Percentiles rank a stretch among this genome's conserved stretches.
Evolutionary conservation across 2,888 invertebrate genomes (phyloP).

Genomic region (Beris chalybata): DNA sequence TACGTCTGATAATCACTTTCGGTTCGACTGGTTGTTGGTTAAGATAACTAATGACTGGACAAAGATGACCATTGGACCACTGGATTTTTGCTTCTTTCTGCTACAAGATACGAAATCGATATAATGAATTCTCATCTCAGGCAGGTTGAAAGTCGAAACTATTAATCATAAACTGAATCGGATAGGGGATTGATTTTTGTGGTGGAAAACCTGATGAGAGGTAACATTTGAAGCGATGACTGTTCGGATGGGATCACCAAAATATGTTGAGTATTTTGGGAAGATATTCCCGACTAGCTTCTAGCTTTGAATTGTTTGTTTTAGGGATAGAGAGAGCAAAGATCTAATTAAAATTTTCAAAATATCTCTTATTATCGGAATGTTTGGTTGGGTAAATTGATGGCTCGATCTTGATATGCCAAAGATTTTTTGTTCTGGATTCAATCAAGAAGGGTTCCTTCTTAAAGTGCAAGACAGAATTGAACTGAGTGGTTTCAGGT

Average conservation of each 20-base stretch:
- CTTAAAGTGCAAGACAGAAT: too few species aligned
- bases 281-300: constrained; percentile 7
- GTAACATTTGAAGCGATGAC: neutral
- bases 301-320: constrained; percentile 24
- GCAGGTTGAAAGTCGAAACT: constrained; percentile 20
- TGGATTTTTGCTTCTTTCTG: neutral
- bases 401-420: too few species aligned
- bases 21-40: constrained; percentile 19
- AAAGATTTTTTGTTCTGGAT: too few species aligned
- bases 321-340: constrained; percentile 3
- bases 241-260: neutral
- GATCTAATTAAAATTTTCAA: constrained; percentile 29
- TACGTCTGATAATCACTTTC: neutral
- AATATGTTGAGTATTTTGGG: constrained; percentile 22
- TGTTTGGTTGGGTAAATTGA: too few species aligned
- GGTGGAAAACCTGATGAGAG: constrained; percentile 19
- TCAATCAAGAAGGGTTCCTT: too few species aligned
- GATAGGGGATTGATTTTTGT: constrained; percentile 17
- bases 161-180: constrained; percentile 23
- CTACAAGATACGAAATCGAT: constrained; percentile 5
- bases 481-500: too few species aligned
- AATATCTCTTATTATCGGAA: neutral
- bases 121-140: constrained; percentile 18
- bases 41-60: constrained; percentile 25
- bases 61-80: constrained; percentile 13